Conservation (phyloP, 1,140 invertebrate genomes). For the Cepaea nemoralis region DNA sequence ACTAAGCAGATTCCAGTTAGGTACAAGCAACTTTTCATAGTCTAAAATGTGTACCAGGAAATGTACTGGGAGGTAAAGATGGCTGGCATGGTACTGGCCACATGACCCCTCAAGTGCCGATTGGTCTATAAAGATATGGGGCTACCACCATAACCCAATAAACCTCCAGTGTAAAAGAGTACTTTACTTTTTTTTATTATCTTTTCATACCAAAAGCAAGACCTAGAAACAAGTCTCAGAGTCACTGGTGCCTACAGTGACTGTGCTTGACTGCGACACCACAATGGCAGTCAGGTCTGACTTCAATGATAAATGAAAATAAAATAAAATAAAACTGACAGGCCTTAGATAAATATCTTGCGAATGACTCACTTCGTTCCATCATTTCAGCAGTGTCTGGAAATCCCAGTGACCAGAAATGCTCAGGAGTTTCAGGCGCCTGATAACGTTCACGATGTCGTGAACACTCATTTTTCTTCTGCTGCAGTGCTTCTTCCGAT, state of each 20-base stretch:
- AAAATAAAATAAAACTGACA: neutral
- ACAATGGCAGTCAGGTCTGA: too few species aligned
- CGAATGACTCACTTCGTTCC: slow-evolving; percentile 59
- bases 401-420: slow-evolving; percentile 71
- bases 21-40: too few species aligned
- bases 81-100: too few species aligned
- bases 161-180: too few species aligned
- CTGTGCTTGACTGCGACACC: neutral
- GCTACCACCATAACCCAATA: too few species aligned
- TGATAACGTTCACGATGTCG: slow-evolving; percentile 63
- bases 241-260: neutral
- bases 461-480: slow-evolving; percentile 65
- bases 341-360: neutral
- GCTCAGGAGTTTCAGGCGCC: slow-evolving; percentile 68
- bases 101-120: too few species aligned
- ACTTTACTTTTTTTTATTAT: too few species aligned
- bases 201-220: too few species aligned
- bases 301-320: neutral
- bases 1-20: too few species aligned
- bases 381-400: slow-evolving; percentile 68
- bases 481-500: slow-evolving; percentile 58
- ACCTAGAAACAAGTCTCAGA: neutral
- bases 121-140: too few species aligned
- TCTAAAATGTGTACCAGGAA: neutral
- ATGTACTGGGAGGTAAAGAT: too few species aligned